Percentiles rank a stretch among this genome's conserved stretches.
phyloP scores from a whole-genome alignment of 2,797 vertebrate species.

The Pantherophis vulpinus region DNA sequence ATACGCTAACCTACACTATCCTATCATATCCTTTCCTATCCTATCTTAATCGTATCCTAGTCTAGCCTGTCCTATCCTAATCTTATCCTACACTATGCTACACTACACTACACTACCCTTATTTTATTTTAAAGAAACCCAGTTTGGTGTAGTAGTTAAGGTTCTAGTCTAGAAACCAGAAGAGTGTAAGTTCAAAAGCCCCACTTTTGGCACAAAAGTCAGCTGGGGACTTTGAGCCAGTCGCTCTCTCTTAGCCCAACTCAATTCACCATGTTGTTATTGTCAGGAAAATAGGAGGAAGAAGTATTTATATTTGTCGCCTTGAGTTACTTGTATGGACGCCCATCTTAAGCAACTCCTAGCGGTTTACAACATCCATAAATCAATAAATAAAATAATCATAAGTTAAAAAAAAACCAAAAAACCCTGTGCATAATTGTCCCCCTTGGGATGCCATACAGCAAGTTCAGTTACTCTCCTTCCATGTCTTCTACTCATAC shows the following conservation, averaged over 20 bases:
- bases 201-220: neutral
- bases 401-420: neutral
- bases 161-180: neutral
- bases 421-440: neutral
- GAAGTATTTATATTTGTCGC: neutral
- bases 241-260: too few relatives aligned
- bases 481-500: neutral
- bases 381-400: neutral
- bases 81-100: neutral
- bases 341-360: neutral
- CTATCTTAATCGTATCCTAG: too few relatives aligned
- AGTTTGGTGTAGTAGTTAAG: neutral
- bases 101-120: too few relatives aligned
- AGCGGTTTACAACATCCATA: neutral
- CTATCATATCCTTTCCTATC: neutral
- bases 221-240: too few relatives aligned
- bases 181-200: neutral
- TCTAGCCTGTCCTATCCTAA: too few relatives aligned
- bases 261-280: too few relatives aligned
- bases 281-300: neutral
- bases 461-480: neutral
- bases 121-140: neutral
- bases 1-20: too few relatives aligned
- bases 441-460: neutral
- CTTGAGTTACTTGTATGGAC: neutral